A percentile compares a stretch with the other conserved stretches of the same genome.
Evolutionary conservation across 2,888 invertebrate species (phyloP).

Genomic region (Agrilus biguttatus): DNA sequence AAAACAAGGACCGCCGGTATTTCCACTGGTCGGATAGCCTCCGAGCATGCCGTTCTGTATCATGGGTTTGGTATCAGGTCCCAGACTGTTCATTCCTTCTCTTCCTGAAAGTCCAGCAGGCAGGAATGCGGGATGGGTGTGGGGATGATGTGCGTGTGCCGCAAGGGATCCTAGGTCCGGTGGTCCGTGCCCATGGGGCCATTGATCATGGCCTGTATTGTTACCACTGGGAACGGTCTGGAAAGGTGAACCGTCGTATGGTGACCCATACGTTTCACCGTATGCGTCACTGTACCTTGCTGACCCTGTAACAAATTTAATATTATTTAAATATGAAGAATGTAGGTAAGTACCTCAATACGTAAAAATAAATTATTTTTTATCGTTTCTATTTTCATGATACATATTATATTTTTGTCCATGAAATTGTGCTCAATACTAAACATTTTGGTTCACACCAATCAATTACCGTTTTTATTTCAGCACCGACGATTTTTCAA

Average conservation of each 20-base stretch:
- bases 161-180: slow-evolving; percentile 18
- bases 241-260: slow-evolving; percentile 54
- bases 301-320: slow-evolving; percentile 19
- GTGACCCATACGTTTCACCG: slow-evolving; percentile 36
- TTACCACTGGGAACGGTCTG: slow-evolving; percentile 59
- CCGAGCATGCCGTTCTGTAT: slow-evolving; percentile 46
- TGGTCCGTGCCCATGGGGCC: slow-evolving; percentile 24
- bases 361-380: too few species aligned
- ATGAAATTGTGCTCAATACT: too few species aligned
- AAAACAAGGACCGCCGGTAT: slow-evolving; percentile 47
- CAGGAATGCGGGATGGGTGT: slow-evolving; percentile 40
- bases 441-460: too few species aligned
- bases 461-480: too few species aligned
- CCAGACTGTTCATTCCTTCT: slow-evolving; percentile 23
- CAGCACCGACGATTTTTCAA: too few species aligned
- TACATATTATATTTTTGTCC: too few species aligned
- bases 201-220: slow-evolving; percentile 30
- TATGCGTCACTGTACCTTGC: slow-evolving; percentile 39
- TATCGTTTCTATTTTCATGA: too few species aligned
- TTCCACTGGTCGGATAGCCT: slow-evolving; percentile 35
- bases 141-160: slow-evolving; percentile 32
- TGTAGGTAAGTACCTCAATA: too few species aligned
- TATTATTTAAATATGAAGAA: neutral
- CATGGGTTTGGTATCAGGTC: slow-evolving; percentile 32
- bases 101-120: slow-evolving; percentile 26